These are phyloP conservation scores for Ametastegia equiseti DNA, from an alignment of 2,888 invertebrate genomes.

Conservation along the genomic window DNA sequence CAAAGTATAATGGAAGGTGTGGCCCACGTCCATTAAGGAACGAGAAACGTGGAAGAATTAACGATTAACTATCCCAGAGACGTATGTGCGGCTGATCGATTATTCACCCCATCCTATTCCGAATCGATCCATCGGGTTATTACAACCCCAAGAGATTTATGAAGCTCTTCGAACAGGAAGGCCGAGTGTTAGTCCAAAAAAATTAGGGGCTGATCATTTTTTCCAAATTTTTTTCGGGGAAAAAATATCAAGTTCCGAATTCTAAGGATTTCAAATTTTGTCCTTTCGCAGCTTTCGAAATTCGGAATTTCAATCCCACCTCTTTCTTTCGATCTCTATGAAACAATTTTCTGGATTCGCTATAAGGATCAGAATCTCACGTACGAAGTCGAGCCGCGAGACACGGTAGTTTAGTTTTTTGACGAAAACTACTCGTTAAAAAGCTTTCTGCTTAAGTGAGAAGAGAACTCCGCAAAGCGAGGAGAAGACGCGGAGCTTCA, in stretches of 20 bases:
- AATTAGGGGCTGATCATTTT: too few species aligned
- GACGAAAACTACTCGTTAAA: slow-evolving; percentile 57
- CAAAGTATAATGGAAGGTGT: neutral
- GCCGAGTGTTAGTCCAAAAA: too few species aligned
- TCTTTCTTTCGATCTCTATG: too few species aligned
- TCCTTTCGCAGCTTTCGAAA: too few species aligned
- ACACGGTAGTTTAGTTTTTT: neutral
- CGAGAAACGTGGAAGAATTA: neutral
- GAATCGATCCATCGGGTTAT: neutral
- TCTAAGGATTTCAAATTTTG: too few species aligned
- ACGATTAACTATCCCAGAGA: neutral
- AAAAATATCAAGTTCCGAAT: too few species aligned
- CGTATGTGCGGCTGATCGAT: neutral
- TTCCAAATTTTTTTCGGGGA: too few species aligned
- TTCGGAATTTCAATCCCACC: too few species aligned
- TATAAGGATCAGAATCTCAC: neutral
- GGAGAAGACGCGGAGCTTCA: slow-evolving; percentile 47
- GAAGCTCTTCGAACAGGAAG: too few species aligned
- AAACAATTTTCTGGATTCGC: neutral
- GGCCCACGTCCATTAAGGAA: slow-evolving; percentile 27
- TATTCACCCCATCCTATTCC: neutral
- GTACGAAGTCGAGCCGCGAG: neutral
- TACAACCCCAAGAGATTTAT: neutral
- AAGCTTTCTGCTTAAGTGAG: slow-evolving; percentile 65
- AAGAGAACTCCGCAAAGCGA: slow-evolving; percentile 27